These are phyloP conservation scores for Brachionus plicatilis DNA, from an alignment of 1,140 invertebrate species.

Conservation along the genomic window DNA sequence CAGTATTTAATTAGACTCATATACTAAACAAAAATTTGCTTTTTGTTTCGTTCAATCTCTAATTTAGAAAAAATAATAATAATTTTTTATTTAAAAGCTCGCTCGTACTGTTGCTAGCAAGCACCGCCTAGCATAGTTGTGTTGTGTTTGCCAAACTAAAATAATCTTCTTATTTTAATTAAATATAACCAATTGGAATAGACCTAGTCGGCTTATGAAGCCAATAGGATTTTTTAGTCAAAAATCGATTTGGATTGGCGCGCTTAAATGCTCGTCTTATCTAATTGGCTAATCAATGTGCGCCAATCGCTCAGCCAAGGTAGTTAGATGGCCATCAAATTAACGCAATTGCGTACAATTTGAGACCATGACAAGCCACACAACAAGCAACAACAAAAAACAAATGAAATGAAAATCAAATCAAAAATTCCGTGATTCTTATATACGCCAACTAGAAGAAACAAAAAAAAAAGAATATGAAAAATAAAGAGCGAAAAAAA, in stretches of 20 bases:
- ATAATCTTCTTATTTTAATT: constrained; percentile 32
- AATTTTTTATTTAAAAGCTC: constrained; percentile 28
- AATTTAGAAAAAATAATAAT: constrained; percentile 16
- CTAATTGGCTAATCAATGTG: background rate
- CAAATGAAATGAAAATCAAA: background rate
- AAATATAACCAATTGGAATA: constrained; percentile 20
- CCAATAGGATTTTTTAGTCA: background rate
- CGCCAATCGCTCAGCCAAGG: background rate
- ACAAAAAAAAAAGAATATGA: too few species aligned
- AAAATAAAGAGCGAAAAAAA: background rate
- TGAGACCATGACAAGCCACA: too few species aligned
- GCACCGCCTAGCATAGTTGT: background rate
- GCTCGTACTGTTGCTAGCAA: background rate
- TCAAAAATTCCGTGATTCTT: background rate
- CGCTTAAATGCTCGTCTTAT: background rate
- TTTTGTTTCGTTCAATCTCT: constrained; percentile 1
- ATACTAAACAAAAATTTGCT: background rate
- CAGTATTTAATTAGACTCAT: constrained; percentile 38
- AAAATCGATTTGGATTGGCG: background rate
- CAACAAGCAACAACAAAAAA: background rate
- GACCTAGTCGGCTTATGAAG: background rate
- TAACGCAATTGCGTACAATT: background rate
- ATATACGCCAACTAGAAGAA: background rate
- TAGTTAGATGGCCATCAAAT: background rate
- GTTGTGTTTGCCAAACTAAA: background rate